Percentiles rank a stretch among this genome's conserved stretches.
phyloP scores from a whole-genome alignment of 2,797 vertebrate species.

The Notamacropus eugenii region DNA sequence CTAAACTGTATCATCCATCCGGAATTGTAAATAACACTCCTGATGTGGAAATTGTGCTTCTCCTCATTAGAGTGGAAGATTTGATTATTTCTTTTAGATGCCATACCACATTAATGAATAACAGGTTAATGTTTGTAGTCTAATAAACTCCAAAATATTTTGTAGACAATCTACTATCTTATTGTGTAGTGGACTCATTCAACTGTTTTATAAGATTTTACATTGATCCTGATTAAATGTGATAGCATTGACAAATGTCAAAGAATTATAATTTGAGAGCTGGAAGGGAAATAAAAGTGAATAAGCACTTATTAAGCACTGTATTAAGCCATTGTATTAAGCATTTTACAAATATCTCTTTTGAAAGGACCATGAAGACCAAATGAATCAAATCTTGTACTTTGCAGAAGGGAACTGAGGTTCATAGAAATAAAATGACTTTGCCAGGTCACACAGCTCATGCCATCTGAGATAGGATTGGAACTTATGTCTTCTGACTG shows the following conservation, averaged over 20 bases:
- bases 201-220: neutral
- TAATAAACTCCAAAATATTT: neutral
- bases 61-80: neutral
- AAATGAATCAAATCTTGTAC: neutral
- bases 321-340: neutral
- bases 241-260: neutral
- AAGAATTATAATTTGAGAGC: neutral
- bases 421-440: neutral
- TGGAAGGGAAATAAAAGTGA: neutral
- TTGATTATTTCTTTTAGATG: neutral
- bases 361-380: neutral
- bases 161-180: neutral
- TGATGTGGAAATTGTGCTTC: neutral
- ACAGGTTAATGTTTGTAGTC: neutral
- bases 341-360: neutral
- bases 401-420: neutral
- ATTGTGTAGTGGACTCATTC: neutral
- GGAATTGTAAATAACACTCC: neutral
- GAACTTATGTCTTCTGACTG: neutral
- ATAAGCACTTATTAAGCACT: neutral
- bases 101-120: neutral
- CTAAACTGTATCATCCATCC: neutral
- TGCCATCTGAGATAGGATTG: neutral
- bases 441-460: neutral
- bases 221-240: neutral